phyloP scores from a whole-genome alignment of 1,140 invertebrate species.

The Aplysia californica region DNA sequence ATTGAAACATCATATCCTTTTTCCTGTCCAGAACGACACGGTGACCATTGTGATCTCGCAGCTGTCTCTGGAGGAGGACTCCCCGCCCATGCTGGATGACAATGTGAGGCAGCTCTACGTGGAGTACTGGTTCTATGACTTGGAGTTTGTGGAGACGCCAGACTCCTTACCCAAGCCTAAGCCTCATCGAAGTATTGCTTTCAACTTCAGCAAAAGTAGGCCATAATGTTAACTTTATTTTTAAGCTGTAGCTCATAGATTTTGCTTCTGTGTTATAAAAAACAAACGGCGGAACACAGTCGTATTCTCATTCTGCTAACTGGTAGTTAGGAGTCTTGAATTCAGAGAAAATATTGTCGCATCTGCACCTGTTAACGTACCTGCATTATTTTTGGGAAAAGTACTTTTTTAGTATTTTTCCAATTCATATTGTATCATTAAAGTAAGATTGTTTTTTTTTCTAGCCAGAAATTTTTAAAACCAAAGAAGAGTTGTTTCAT shows the following conservation, averaged over 20 bases:
- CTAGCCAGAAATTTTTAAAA: no score
- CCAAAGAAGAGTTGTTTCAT: no score
- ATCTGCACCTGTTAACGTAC: background rate
- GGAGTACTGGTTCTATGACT: slow-evolving; percentile 67
- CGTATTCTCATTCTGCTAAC: no score
- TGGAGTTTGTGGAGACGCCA: slow-evolving; percentile 68
- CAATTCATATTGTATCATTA: no score
- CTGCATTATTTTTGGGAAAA: no score
- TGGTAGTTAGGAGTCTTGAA: slow-evolving; percentile 38
- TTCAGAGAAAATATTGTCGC: background rate
- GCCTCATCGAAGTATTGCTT: slow-evolving; percentile 59
- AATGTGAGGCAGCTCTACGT: slow-evolving; percentile 66
- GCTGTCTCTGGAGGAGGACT: slow-evolving; percentile 55
- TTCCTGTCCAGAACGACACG: slow-evolving; percentile 46
- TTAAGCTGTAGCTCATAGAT: no score
- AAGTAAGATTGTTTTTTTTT: no score
- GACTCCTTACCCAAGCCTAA: slow-evolving; percentile 68
- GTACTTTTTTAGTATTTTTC: no score
- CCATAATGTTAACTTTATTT: no score
- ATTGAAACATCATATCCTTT: no score
- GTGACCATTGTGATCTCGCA: slow-evolving; percentile 61
- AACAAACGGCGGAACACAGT: no score
- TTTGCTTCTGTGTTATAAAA: no score
- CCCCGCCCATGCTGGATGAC: slow-evolving; percentile 55
- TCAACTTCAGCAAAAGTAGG: slow-evolving; percentile 69